These are phyloP conservation scores for Axis porcinus DNA, from an alignment of 2,113 vertebrate genomes.

Conservation along the genomic window DNA sequence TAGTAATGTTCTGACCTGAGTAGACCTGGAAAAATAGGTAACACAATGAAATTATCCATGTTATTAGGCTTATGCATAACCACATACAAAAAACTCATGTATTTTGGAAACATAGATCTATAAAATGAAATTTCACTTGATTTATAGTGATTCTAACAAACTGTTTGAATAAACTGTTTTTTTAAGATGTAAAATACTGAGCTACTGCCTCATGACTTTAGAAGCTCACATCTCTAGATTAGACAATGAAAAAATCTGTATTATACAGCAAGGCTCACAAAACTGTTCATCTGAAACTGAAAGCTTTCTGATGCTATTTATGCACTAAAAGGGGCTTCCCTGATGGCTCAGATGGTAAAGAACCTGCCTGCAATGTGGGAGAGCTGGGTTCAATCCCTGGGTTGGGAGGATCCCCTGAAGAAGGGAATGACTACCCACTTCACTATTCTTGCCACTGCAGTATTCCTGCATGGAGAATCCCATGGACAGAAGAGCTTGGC, in stretches of 20 bases:
- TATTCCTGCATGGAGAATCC: not conserved
- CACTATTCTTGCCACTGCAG: not conserved
- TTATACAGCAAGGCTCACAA: not conserved
- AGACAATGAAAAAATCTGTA: not conserved
- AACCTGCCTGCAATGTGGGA: not conserved
- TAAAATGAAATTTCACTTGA: slow-evolving; percentile 21
- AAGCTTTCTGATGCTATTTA: not conserved
- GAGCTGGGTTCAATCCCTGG: not conserved
- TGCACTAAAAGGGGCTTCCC: not conserved
- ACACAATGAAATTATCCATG: not conserved
- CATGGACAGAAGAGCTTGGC: not conserved
- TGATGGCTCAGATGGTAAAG: fast-evolving
- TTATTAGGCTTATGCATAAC: not conserved
- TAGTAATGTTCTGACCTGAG: not conserved
- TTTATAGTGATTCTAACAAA: not conserved
- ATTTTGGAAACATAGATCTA: not conserved
- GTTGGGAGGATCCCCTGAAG: not conserved
- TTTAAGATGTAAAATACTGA: not conserved
- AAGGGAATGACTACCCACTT: not conserved
- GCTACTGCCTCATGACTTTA: not conserved
- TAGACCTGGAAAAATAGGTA: not conserved
- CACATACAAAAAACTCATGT: not conserved
- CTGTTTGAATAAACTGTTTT: not conserved
- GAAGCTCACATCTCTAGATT: not conserved
- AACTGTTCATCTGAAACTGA: not conserved